phyloP scores from a whole-genome alignment of 2,888 invertebrate genomes.

The Temnothorax unifasciatus region DNA sequence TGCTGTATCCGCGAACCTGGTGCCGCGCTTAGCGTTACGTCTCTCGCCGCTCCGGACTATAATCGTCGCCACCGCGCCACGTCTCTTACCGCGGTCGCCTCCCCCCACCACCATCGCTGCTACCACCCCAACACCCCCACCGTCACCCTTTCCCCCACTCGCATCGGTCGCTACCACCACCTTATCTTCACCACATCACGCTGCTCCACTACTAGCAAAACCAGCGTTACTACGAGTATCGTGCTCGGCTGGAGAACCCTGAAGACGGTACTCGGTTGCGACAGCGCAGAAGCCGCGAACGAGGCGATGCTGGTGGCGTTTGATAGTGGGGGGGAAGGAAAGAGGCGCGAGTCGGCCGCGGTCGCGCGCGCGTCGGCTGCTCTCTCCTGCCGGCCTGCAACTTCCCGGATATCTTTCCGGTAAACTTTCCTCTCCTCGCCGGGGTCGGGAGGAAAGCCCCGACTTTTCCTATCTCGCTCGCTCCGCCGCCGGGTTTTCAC shows the following conservation, averaged over 20 bases:
- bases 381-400: constrained; percentile 70
- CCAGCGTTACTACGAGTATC: constrained; percentile 42
- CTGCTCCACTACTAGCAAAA: not conserved
- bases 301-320: constrained; percentile 60
- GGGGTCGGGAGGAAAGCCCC: constrained; percentile 55
- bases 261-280: constrained; percentile 65
- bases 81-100: no score
- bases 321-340: constrained; percentile 30
- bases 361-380: constrained; percentile 65
- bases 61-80: no score
- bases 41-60: no score
- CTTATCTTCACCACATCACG: not conserved
- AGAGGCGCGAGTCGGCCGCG: constrained; percentile 68
- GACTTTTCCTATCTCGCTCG: constrained; percentile 57
- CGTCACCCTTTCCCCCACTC: not conserved
- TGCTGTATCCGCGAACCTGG: constrained; percentile 60
- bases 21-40: no score
- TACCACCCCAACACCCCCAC: constrained; percentile 14
- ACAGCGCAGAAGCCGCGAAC: constrained; percentile 74
- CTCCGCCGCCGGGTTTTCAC: constrained; percentile 59
- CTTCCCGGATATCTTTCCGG: constrained; percentile 84
- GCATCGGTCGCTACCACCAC: constrained; percentile 18
- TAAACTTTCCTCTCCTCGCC: constrained; percentile 79
- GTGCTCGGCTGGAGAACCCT: constrained; percentile 30
- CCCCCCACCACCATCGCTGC: no score